These are phyloP conservation scores for Andrena marginata DNA, from an alignment of 2,888 invertebrate genomes.

Conservation along the genomic window DNA sequence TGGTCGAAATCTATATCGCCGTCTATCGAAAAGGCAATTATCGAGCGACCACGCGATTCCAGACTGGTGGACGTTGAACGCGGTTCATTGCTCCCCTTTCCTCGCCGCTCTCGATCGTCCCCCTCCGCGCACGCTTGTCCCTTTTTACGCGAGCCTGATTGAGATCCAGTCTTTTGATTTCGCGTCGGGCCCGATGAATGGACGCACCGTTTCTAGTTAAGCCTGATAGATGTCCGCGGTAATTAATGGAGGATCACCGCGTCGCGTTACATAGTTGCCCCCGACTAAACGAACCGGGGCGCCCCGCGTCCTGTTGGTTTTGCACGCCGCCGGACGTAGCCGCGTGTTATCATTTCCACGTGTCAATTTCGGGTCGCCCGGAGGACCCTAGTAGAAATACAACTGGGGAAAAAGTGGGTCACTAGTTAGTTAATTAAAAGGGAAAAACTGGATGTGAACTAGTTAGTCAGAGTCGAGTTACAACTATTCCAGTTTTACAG, in stretches of 20 bases:
- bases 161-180: constrained; percentile 28
- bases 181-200: constrained; percentile 31
- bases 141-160: constrained; percentile 28
- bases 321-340: not conserved
- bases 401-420: too few relatives aligned
- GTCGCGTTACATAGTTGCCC: constrained; percentile 28
- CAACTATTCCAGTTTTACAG: too few relatives aligned
- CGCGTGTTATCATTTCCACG: constrained; percentile 30
- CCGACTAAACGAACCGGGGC: not conserved
- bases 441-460: too few relatives aligned
- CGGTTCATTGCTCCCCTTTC: constrained; percentile 50
- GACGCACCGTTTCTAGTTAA: constrained; percentile 44
- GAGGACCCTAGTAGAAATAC: too few relatives aligned
- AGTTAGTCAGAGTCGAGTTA: too few relatives aligned
- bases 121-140: not conserved
- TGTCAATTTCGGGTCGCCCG: constrained; percentile 26
- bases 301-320: constrained; percentile 11
- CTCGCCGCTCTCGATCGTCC: not conserved
- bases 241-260: constrained; percentile 39
- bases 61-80: constrained; percentile 24
- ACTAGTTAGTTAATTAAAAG: too few relatives aligned
- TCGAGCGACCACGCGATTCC: constrained; percentile 26
- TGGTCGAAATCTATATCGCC: constrained; percentile 53
- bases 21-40: constrained; percentile 43
- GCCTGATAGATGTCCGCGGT: constrained; percentile 46